A percentile compares a stretch with the other conserved stretches of the same genome.
phyloP scores from a whole-genome alignment of 2,888 invertebrate genomes.

The Malthinus seriepunctatus region DNA sequence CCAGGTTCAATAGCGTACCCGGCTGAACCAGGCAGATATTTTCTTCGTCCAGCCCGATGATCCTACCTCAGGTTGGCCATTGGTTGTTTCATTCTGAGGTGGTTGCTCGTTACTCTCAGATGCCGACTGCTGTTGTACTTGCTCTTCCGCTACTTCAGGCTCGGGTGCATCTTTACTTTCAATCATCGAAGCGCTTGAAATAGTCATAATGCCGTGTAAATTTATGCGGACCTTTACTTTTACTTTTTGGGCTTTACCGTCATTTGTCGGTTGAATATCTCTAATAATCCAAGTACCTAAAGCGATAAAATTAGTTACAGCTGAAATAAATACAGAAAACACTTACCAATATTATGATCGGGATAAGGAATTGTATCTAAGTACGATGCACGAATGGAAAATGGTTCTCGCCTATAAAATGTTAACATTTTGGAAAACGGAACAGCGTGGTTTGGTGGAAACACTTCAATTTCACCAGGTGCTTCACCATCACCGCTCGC shows the following conservation, averaged over 20 bases:
- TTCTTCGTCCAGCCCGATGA: conserved; percentile 56
- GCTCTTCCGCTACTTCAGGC: conserved; percentile 48
- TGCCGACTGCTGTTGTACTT: conserved; percentile 42
- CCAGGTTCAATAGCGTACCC: conserved; percentile 54
- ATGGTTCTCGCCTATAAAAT: conserved; percentile 87
- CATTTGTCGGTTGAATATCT: conserved; percentile 82
- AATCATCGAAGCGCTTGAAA: conserved; percentile 83
- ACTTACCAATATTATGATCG: conserved; percentile 76
- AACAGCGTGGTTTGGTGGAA: conserved; percentile 84
- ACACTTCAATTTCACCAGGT: conserved; percentile 87
- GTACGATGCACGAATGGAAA: conserved; percentile 86
- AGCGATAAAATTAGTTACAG: not conserved
- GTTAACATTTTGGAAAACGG: conserved; percentile 96
- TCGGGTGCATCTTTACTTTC: conserved; percentile 69
- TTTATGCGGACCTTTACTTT: conserved; percentile 96
- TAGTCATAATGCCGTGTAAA: conserved; percentile 87
- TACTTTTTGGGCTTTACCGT: conserved; percentile 92
- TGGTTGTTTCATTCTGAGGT: conserved; percentile 39
- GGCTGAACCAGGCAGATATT: conserved; percentile 57
- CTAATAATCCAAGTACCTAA: conserved; percentile 76
- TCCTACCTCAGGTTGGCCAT: conserved; percentile 53
- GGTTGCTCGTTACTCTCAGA: conserved; percentile 19
- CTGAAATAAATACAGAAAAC: not conserved
- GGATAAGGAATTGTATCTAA: conserved; percentile 74
- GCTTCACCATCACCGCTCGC: conserved; percentile 60